Evolutionary conservation across 2,797 vertebrate genomes (phyloP).

Genomic region (Coregonus sp.): DNA sequence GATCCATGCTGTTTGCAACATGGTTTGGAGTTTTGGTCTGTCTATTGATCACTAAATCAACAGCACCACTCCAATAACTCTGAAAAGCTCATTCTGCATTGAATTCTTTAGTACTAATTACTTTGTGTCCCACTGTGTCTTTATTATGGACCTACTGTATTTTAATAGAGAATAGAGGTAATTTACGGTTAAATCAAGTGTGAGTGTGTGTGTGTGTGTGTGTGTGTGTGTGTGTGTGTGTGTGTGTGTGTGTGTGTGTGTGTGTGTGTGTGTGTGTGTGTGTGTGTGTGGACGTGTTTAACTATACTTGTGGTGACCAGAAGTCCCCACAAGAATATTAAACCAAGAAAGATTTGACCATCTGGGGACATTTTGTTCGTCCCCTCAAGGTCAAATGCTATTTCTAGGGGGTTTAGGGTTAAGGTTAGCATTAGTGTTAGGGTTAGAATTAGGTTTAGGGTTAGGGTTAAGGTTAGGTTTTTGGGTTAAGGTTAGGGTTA

Average conservation of each 20-base stretch:
- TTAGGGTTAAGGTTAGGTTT: too few relatives aligned
- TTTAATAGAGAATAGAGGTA: slow-evolving; percentile 20
- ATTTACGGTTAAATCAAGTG: neutral
- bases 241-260: neutral
- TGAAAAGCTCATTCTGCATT: slow-evolving; percentile 17
- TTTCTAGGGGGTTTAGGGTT: too few relatives aligned
- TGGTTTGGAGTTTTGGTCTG: slow-evolving; percentile 18
- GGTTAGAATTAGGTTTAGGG: too few relatives aligned
- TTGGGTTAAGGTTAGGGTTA: too few relatives aligned
- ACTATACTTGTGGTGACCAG: too few relatives aligned
- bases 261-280: neutral
- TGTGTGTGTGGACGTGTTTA: neutral
- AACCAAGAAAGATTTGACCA: too few relatives aligned
- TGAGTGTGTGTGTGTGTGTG: slow-evolving; percentile 10
- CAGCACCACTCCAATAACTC: slow-evolving; percentile 24
- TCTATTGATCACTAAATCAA: slow-evolving; percentile 28
- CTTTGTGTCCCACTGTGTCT: slow-evolving; percentile 18
- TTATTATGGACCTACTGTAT: slow-evolving; percentile 12
- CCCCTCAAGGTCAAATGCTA: too few relatives aligned
- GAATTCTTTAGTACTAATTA: slow-evolving; percentile 22
- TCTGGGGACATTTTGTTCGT: too few relatives aligned
- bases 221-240: too few relatives aligned
- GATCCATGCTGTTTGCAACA: neutral
- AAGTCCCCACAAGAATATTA: too few relatives aligned
- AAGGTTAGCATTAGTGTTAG: too few relatives aligned